A percentile compares a stretch with the other conserved stretches of the same genome.
phyloP scores from a whole-genome alignment of 2,113 vertebrate genomes.

The Kobus ellipsiprymnus region DNA sequence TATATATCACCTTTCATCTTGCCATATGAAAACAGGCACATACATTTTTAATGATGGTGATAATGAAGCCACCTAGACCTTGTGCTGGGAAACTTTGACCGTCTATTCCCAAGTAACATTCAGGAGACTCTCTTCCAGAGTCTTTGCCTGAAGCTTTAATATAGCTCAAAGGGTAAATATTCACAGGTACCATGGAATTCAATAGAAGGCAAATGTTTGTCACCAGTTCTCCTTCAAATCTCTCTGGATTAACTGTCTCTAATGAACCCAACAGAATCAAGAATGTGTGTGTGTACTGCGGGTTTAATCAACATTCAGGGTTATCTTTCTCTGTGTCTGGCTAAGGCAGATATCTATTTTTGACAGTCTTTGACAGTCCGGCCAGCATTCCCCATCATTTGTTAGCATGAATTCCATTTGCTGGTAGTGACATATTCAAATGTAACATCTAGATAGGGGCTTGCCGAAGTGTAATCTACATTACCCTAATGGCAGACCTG shows the following conservation, averaged over 20 bases:
- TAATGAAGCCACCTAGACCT: neutral
- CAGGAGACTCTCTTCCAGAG: constrained; percentile 70
- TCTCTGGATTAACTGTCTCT: constrained; percentile 39
- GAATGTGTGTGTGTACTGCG: neutral
- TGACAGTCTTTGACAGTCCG: constrained; percentile 22
- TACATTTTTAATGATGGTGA: constrained; percentile 39
- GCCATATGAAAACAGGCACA: neutral
- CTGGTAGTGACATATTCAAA: constrained; percentile 77
- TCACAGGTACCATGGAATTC: neutral
- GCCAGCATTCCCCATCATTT: neutral
- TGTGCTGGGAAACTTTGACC: neutral
- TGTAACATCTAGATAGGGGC: constrained; percentile 82
- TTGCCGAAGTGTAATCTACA: constrained; percentile 81
- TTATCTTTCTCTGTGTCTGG: constrained; percentile 52
- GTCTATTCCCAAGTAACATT: neutral
- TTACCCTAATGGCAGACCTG: constrained; percentile 75
- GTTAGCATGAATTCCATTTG: constrained; percentile 53
- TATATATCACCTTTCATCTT: neutral
- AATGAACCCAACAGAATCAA: constrained; percentile 19
- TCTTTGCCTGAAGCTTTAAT: constrained; percentile 69
- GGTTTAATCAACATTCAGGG: neutral
- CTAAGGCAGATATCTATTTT: constrained; percentile 48
- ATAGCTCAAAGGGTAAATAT: constrained; percentile 63
- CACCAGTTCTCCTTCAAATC: neutral
- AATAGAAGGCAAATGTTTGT: constrained; percentile 69